Conservation (phyloP, 2,888 invertebrate species). For the Lottia gigantea region DNA sequence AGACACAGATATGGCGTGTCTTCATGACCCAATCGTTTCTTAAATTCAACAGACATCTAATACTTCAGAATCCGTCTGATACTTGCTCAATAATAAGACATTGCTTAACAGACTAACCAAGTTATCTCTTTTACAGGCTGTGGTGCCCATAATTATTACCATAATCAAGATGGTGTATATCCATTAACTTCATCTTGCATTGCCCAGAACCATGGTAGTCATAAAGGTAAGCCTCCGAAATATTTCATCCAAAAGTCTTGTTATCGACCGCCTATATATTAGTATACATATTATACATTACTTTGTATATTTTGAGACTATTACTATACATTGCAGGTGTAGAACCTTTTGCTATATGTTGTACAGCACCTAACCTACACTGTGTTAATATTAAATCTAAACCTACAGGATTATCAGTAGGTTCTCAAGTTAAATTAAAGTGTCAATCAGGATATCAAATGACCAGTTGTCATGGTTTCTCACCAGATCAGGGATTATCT, state of each 20-base stretch:
- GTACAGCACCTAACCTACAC: slow-evolving; percentile 23
- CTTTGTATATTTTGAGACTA: neutral
- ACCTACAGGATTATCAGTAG: slow-evolving; percentile 21
- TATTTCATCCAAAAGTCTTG: neutral
- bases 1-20: too few species aligned
- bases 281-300: neutral
- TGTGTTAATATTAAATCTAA: slow-evolving; percentile 25
- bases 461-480: slow-evolving; percentile 21
- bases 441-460: slow-evolving; percentile 23
- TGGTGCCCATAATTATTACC: neutral
- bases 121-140: neutral
- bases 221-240: neutral
- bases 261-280: too few species aligned
- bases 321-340: slow-evolving; percentile 17
- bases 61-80: too few species aligned
- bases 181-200: neutral
- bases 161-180: neutral
- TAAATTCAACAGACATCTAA: too few species aligned
- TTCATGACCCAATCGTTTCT: too few species aligned
- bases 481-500: neutral
- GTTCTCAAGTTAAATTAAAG: slow-evolving; percentile 20
- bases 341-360: slow-evolving; percentile 29
- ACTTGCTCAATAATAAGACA: neutral
- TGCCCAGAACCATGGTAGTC: neutral
- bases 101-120: neutral